Evolutionary conservation across 2,888 invertebrate species (phyloP).

Genomic region (Prosapia bicincta): DNA sequence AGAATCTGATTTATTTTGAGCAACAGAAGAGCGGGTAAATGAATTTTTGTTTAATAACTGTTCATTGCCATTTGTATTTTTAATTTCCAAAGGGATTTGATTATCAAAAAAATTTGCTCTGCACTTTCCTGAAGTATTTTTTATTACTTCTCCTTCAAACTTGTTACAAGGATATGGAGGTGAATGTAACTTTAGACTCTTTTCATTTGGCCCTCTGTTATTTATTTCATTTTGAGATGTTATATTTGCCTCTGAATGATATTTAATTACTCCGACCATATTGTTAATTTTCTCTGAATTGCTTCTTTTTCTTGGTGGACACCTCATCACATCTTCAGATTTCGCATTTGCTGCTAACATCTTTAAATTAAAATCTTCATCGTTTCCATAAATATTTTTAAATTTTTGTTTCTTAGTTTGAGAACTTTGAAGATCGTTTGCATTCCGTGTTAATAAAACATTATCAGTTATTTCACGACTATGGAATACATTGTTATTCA

Average conservation of each 20-base stretch:
- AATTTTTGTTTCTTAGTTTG: neutral
- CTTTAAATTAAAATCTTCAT: neutral
- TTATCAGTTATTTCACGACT: neutral
- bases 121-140: neutral
- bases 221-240: conserved; percentile 4
- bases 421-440: neutral
- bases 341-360: neutral
- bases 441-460: neutral
- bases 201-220: neutral
- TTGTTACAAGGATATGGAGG: conserved; percentile 8
- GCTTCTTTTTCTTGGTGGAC: neutral
- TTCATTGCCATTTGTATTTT: neutral
- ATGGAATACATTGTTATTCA: neutral
- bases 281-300: neutral
- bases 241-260: conserved; percentile 4
- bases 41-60: neutral
- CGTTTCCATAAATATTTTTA: neutral
- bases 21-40: neutral
- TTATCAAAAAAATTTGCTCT: neutral
- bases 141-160: neutral
- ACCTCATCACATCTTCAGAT: neutral
- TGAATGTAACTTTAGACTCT: neutral
- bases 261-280: neutral
- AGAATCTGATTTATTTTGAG: neutral
- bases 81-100: neutral